A percentile compares a stretch with the other conserved stretches of the same genome.
Conservation (phyloP, 1,140 invertebrate genomes). For the Philopotamus ludificatus region DNA sequence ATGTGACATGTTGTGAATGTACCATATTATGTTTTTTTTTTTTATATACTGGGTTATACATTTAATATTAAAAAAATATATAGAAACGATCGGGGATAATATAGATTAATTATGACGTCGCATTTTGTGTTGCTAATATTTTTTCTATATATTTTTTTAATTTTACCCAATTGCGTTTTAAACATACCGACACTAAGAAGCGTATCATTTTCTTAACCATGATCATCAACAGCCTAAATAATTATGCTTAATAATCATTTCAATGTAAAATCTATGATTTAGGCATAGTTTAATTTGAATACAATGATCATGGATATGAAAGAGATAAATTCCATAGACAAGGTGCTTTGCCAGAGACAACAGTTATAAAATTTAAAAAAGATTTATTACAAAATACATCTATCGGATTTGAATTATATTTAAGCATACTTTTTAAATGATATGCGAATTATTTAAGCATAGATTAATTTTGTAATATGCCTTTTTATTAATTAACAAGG, state of each 20-base stretch:
- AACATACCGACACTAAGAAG: constrained; percentile 34
- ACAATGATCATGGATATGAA: constrained; percentile 26
- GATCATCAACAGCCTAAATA: no score
- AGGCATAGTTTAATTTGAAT: constrained; percentile 15
- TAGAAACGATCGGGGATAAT: no score
- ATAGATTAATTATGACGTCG: no score
- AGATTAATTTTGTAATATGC: neutral
- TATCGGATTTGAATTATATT: constrained; percentile 1
- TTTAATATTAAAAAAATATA: no score
- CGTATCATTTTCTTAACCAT: constrained; percentile 29
- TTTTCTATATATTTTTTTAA: no score
- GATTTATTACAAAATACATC: constrained; percentile 10
- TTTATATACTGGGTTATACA: neutral
- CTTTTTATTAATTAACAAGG: constrained; percentile 28
- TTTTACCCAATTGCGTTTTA: constrained; percentile 10
- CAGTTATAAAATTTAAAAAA: constrained; percentile 16
- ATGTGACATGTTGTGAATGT: constrained; percentile 28
- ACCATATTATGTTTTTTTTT: constrained; percentile 21
- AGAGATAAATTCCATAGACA: constrained; percentile 12
- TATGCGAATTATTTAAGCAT: no score
- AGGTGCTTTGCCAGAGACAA: constrained; percentile 22
- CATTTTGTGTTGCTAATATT: no score
- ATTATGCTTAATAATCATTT: no score
- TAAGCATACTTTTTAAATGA: neutral
- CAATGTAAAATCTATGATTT: no score